Conservation (phyloP, 2,888 invertebrate species). For the Torymus auratus region DNA sequence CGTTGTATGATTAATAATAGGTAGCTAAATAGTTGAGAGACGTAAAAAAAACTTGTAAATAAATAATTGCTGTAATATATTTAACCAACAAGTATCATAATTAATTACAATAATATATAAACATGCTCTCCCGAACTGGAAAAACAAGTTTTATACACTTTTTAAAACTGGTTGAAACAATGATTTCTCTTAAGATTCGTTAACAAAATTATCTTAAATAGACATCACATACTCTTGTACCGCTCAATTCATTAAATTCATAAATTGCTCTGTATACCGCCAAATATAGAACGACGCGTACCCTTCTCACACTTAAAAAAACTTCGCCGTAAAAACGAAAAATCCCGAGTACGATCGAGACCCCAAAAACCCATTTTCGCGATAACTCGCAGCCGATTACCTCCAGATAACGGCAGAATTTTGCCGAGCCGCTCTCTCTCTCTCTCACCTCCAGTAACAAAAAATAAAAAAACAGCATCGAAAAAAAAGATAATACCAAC, state of each 20-base stretch:
- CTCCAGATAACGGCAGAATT: conserved; percentile 41
- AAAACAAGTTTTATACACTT: neutral
- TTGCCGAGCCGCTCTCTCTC: neutral
- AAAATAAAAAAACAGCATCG: neutral
- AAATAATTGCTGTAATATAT: too few species aligned
- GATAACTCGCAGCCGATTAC: conserved; percentile 19
- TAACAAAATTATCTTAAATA: neutral
- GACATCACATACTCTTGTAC: neutral
- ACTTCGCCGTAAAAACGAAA: neutral
- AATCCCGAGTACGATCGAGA: neutral
- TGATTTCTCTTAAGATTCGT: too few species aligned
- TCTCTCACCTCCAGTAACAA: neutral
- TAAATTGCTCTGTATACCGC: neutral
- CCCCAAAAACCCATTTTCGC: conserved; percentile 14
- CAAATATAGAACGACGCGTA: too few species aligned
- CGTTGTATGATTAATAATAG: too few species aligned
- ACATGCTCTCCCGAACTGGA: too few species aligned
- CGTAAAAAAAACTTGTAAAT: too few species aligned
- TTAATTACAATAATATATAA: too few species aligned
- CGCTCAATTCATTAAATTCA: neutral
- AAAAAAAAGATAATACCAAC: neutral
- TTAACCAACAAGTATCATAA: too few species aligned
- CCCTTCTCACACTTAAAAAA: too few species aligned
- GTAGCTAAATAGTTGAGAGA: too few species aligned
- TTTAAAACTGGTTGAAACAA: too few species aligned